Evolutionary conservation across 2,113 vertebrate genomes (phyloP).

Genomic region (Apodemus sylvaticus): DNA sequence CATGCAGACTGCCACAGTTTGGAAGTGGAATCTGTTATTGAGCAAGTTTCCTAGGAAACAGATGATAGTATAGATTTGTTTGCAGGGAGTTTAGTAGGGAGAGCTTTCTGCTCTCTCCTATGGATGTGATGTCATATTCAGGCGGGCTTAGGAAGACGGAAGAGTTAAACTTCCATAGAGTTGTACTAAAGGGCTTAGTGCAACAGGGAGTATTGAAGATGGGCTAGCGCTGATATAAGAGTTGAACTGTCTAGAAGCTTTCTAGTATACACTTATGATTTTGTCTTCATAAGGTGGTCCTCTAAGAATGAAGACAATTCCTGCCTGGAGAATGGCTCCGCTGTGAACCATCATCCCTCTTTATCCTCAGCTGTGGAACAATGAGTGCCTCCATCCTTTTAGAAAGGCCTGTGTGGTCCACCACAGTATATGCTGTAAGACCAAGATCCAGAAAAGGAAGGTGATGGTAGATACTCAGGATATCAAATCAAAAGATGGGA

Average conservation of each 20-base stretch:
- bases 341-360: not conserved
- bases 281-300: not conserved
- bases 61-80: not conserved
- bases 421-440: not conserved
- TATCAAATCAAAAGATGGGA: not conserved
- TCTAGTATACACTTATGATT: not conserved
- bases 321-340: not conserved
- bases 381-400: not conserved
- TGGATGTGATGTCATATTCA: not conserved
- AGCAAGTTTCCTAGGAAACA: conserved; percentile 8
- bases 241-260: not conserved
- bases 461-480: not conserved
- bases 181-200: not conserved
- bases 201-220: not conserved
- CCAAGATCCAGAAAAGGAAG: not conserved
- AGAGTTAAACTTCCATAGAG: not conserved
- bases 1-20: not conserved
- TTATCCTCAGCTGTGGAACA: not conserved
- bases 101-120: not conserved
- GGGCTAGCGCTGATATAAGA: not conserved
- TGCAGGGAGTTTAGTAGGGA: not conserved
- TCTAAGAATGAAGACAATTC: not conserved
- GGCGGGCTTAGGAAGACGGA: not conserved
- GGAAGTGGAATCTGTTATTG: not conserved
- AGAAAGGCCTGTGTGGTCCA: not conserved